Evolutionary conservation across 2,797 vertebrate genomes (phyloP), one percentile per base, ranked within the genome.

Genomic region (Hemibagrus guttatus): DNA sequence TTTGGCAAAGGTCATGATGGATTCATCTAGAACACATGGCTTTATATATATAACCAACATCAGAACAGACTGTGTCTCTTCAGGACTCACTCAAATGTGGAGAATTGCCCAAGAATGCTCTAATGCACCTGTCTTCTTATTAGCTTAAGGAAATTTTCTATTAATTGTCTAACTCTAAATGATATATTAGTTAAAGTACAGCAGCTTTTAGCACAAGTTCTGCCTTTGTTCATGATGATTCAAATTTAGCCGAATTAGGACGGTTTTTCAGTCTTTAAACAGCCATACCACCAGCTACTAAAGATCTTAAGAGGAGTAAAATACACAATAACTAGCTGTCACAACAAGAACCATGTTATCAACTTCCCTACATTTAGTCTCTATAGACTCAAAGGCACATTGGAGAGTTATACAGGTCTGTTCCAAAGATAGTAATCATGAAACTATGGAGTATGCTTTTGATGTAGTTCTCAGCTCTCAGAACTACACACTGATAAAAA

Each of bases 351-450:
- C 74, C n/a, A 85, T 71, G 66, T 54, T 87, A 84, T 87, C 56
- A 69, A 31, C 83, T 66, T 84, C 58, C 69, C 85, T 59, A 59
- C 63, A 84, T 74, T 66, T 74, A 90, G 90, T 86, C 85, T 84
- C 35, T 84, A 66, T 78, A 28, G 54, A 63, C 64, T 83, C 46
- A 88, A 69, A 84, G 35, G 56, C 59, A 78, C 42, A 80, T 23
- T 56, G 61, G 78, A 89, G 64, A 56, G 35, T 86, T 87, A 9
- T 28, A 54, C 63, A 81, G 42, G n/a, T 68, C 81, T 86, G 54
- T 56, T 78, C 61, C 76, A 85, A 89, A 85, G 86, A 90, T 87
- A 81, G 80, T 42, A 81, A 89, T 85, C 89, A 90, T 71, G 64
- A 79, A 81, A 81, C 58, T 52, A 88, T 56, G 28, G 46, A 56